A percentile compares a stretch with the other conserved stretches of the same genome.
Conservation (phyloP, 2,113 vertebrate species). For the Riparia riparia region DNA sequence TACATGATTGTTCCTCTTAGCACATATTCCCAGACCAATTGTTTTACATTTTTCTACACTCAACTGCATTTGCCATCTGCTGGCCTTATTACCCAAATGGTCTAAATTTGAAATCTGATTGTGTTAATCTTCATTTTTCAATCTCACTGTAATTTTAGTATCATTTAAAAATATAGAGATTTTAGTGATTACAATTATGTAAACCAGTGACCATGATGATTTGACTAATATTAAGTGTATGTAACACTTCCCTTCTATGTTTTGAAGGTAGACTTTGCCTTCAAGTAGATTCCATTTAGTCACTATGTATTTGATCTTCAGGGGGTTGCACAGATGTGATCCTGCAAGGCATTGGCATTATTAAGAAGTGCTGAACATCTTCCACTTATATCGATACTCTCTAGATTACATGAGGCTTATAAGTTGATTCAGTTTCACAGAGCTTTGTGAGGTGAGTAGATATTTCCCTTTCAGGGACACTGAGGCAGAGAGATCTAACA, state of each 20-base stretch:
- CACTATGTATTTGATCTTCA: not conserved
- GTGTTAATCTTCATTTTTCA: conserved; percentile 57
- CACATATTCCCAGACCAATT: not conserved
- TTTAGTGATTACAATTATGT: not conserved
- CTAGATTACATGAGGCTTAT: not conserved
- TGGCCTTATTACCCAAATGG: conserved; percentile 60
- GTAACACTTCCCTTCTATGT: not conserved
- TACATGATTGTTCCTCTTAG: not conserved
- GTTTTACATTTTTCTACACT: conserved; percentile 33
- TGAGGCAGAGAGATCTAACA: not conserved
- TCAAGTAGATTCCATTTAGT: not conserved
- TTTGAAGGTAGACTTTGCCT: not conserved
- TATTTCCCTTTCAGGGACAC: not conserved
- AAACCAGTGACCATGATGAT: not conserved
- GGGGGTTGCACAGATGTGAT: not conserved
- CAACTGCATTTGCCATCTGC: conserved; percentile 62
- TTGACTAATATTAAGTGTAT: not conserved
- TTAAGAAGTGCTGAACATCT: not conserved
- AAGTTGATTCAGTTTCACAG: not conserved
- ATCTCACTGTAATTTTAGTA: conserved; percentile 26
- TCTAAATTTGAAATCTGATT: conserved; percentile 52
- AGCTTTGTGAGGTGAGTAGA: not conserved
- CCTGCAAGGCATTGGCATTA: not conserved
- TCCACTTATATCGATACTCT: not conserved
- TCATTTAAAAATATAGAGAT: conserved; percentile 29